Conservation (phyloP, 2,797 vertebrate species). For the Hypotaenidia philippensis region DNA sequence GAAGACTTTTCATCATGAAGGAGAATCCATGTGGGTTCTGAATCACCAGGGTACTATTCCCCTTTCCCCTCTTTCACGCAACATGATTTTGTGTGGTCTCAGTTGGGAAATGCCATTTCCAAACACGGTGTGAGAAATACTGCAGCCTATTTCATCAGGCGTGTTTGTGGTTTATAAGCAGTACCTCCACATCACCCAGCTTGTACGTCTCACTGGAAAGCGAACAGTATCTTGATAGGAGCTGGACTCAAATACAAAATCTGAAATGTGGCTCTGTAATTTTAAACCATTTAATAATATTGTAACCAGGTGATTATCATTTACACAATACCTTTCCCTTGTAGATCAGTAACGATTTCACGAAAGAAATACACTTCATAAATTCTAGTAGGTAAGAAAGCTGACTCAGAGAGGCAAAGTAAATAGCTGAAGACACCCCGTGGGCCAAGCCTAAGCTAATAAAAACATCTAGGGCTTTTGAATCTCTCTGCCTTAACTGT, state of each 20-base stretch:
- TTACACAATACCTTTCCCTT: neutral
- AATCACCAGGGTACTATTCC: neutral
- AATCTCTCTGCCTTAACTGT: neutral
- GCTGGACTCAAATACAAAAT: neutral
- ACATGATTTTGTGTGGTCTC: neutral
- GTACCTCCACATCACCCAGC: neutral
- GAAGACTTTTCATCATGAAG: neutral
- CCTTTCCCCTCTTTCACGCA: neutral
- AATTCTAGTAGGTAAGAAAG: neutral
- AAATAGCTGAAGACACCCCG: neutral
- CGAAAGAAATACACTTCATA: neutral
- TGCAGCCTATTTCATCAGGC: neutral
- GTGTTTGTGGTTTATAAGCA: neutral
- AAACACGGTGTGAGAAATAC: neutral
- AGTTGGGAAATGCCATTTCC: neutral
- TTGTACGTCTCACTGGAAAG: neutral
- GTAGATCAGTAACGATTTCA: neutral
- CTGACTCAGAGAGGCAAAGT: neutral
- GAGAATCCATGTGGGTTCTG: neutral
- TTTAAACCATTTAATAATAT: neutral
- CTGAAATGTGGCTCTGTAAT: neutral
- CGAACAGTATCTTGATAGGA: neutral
- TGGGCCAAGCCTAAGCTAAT: neutral
- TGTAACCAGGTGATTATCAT: neutral
- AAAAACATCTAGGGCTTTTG: neutral